Evolutionary conservation across 2,888 invertebrate genomes (phyloP).

Genomic region (Aporophyla lueneburgensis): DNA sequence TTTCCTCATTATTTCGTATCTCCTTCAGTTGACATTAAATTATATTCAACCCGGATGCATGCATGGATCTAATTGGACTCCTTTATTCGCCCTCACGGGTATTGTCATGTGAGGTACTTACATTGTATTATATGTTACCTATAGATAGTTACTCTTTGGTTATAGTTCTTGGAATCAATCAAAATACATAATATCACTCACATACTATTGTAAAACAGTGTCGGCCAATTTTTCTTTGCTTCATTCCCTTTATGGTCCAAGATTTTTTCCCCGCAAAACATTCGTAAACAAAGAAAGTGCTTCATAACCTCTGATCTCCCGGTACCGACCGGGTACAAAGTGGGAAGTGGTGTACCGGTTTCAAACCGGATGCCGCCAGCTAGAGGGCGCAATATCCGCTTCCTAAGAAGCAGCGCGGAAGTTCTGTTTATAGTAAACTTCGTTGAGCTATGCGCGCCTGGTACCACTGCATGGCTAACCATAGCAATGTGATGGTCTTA

Average conservation of each 20-base stretch:
- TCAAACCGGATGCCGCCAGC: slow-evolving; percentile 64
- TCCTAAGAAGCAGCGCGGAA: slow-evolving; percentile 60
- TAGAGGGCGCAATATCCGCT: slow-evolving; percentile 74
- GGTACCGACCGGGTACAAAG: slow-evolving; percentile 56
- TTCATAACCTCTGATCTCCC: slow-evolving; percentile 48
- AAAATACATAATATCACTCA: not conserved
- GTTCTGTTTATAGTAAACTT: slow-evolving; percentile 60
- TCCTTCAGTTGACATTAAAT: slow-evolving; percentile 22
- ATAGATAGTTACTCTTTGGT: not conserved
- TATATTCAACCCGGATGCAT: slow-evolving; percentile 8
- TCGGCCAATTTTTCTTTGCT: not conserved
- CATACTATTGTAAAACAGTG: not conserved
- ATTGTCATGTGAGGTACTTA: not conserved
- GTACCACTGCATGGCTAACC: slow-evolving; percentile 31
- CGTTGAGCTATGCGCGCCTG: slow-evolving; percentile 51
- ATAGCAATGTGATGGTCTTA: not conserved
- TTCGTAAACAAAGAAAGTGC: slow-evolving; percentile 50
- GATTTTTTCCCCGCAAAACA: slow-evolving; percentile 10
- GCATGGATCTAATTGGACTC: not conserved
- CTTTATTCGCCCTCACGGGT: not conserved
- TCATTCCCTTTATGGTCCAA: not conserved
- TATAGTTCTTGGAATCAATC: not conserved
- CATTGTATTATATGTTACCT: not conserved
- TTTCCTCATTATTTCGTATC: slow-evolving; percentile 29
- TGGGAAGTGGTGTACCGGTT: slow-evolving; percentile 67